Conservation (phyloP, 1,140 invertebrate genomes). For the Drosophila nebulosa region DNA sequence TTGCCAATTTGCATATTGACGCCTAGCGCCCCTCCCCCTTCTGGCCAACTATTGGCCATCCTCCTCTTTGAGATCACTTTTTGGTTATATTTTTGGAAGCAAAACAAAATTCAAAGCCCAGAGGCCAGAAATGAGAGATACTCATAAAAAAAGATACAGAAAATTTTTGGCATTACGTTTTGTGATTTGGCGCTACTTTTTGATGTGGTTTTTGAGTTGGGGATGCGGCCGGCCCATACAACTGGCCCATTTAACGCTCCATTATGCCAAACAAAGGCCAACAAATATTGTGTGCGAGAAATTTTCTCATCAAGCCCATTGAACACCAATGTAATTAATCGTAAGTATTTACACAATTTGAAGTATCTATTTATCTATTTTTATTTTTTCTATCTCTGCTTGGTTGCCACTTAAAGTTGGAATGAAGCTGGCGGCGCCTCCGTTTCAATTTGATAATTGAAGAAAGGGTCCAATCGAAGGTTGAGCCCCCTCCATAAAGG, state of each 20-base stretch:
- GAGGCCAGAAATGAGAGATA: constrained; percentile 26
- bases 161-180: constrained; percentile 48
- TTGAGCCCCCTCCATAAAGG: constrained; percentile 18
- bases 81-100: constrained; percentile 34
- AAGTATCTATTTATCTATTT: constrained; percentile 5
- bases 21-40: constrained; percentile 14
- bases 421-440: constrained; percentile 27
- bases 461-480: neutral
- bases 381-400: neutral
- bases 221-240: neutral
- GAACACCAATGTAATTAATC: constrained; percentile 66
- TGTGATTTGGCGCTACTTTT: constrained; percentile 31
- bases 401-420: constrained; percentile 20
- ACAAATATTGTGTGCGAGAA: constrained; percentile 30
- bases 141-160: neutral
- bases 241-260: constrained; percentile 67
- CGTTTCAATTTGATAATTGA: constrained; percentile 6
- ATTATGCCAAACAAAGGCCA: constrained; percentile 51
- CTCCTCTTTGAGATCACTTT: constrained; percentile 28
- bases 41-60: neutral
- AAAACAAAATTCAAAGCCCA: constrained; percentile 18
- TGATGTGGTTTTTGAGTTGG: constrained; percentile 29
- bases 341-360: constrained; percentile 63
- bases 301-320: constrained; percentile 49
- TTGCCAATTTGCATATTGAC: constrained; percentile 67